Conservation (phyloP, 2,888 invertebrate genomes). For the Oegoconia quadripuncta region DNA sequence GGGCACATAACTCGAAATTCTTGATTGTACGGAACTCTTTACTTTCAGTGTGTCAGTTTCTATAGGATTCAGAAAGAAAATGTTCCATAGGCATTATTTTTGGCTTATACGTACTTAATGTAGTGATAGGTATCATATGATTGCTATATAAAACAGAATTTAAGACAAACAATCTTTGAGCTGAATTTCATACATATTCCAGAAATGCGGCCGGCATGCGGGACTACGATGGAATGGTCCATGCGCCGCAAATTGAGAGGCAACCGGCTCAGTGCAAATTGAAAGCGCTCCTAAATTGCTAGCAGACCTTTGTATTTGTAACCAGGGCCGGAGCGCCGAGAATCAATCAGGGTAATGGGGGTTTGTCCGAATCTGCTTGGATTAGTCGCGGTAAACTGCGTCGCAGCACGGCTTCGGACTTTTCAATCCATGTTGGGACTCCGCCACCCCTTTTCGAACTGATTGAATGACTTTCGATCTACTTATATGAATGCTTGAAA, state of each 20-base stretch:
- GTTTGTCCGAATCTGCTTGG: slow-evolving; percentile 63
- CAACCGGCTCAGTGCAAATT: slow-evolving; percentile 64
- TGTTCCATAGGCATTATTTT: no score
- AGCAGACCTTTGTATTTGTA: slow-evolving; percentile 68
- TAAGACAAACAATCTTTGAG: no score
- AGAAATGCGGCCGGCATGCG: slow-evolving; percentile 19
- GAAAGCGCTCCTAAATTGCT: slow-evolving; percentile 68
- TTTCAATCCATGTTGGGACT: slow-evolving; percentile 38
- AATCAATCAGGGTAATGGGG: slow-evolving; percentile 75
- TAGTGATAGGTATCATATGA: no score
- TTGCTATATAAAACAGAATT: no score
- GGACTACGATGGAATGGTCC: slow-evolving; percentile 33
- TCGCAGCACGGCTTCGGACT: slow-evolving; percentile 36
- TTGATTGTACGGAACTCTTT: no score
- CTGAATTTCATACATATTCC: no score
- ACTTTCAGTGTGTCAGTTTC: no score
- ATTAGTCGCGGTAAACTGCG: slow-evolving; percentile 59
- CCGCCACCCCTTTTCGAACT: slow-evolving; percentile 42
- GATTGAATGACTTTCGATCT: slow-evolving; percentile 42
- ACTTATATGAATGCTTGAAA: slow-evolving; percentile 15
- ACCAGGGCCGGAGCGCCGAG: slow-evolving; percentile 53
- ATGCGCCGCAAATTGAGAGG: slow-evolving; percentile 59
- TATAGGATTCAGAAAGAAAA: no score
- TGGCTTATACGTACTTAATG: no score
- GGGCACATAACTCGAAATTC: no score